Conservation (phyloP, 2,113 vertebrate species). For the Alexandromys fortis region DNA sequence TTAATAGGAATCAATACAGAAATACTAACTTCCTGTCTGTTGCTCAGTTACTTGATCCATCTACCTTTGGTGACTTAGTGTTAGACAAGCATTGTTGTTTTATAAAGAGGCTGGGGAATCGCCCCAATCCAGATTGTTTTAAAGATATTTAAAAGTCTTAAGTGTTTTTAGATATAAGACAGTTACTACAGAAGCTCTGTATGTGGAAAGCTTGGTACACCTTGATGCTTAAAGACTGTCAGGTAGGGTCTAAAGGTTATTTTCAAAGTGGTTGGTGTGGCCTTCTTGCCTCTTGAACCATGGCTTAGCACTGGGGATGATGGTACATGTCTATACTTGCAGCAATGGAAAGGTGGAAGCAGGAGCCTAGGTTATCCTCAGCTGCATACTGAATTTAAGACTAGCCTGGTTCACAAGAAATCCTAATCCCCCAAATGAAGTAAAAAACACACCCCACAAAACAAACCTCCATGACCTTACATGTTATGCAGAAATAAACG, state of each 20-base stretch:
- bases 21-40: not conserved
- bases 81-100: not conserved
- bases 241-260: not conserved
- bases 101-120: not conserved
- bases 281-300: slow-evolving; percentile 23
- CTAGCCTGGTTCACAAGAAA: not conserved
- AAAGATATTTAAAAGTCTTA: not conserved
- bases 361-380: not conserved
- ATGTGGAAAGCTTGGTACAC: not conserved
- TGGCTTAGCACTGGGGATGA: slow-evolving; percentile 78
- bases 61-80: not conserved
- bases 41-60: not conserved
- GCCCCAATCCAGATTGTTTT: not conserved
- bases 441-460: not conserved
- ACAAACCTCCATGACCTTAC: not conserved
- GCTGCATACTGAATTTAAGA: not conserved
- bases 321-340: too few species aligned
- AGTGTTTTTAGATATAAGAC: not conserved
- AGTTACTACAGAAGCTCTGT: not conserved
- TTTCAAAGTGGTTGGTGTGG: not conserved
- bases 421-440: not conserved
- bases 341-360: not conserved
- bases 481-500: slow-evolving; percentile 90
- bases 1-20: not conserved
- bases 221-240: not conserved